Percentiles rank a stretch among this genome's conserved stretches.
phyloP scores from a whole-genome alignment of 2,888 invertebrate species.

The Amaurobius ferox region DNA sequence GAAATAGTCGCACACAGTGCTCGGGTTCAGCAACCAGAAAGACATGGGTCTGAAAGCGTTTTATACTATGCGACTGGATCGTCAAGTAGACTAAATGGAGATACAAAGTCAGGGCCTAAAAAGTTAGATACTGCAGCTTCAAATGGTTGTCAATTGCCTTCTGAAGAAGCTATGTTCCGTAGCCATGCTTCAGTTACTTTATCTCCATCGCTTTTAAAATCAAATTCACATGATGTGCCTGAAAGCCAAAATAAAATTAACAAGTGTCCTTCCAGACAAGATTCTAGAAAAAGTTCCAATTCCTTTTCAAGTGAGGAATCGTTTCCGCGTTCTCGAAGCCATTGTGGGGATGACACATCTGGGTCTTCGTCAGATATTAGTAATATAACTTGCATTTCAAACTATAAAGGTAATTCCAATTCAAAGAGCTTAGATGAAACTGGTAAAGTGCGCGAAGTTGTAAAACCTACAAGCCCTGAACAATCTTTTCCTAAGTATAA shows the following conservation, averaged over 20 bases:
- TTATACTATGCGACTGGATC: conserved; percentile 81
- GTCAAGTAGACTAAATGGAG: conserved; percentile 19
- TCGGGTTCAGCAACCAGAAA: conserved; percentile 86
- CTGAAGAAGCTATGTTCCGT: conserved; percentile 48
- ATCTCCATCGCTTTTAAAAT: conserved; percentile 14
- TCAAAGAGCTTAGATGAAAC: conserved; percentile 35
- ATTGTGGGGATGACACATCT: conserved; percentile 45
- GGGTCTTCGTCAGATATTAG: conserved; percentile 66
- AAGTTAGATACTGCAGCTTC: conserved; percentile 7
- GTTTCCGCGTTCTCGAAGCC: conserved; percentile 20
- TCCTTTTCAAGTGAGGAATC: conserved; percentile 62
- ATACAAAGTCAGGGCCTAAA: conserved; percentile 19
- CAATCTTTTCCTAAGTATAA: conserved; percentile 32
- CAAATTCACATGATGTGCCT: conserved; percentile 8
- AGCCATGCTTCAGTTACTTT: conserved; percentile 60
- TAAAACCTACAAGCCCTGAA: conserved; percentile 1
- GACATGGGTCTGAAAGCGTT: conserved; percentile 87
- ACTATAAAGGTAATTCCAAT: conserved; percentile 43
- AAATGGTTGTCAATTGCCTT: conserved; percentile 10
- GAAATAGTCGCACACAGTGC: conserved; percentile 84
- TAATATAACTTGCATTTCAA: conserved; percentile 61
- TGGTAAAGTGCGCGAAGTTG: background rate
- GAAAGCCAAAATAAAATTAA: conserved; percentile 30
- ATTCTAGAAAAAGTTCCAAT: conserved; percentile 59
- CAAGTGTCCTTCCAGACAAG: conserved; percentile 45